Conservation (phyloP, 2,888 invertebrate genomes). For the Ommatoiulus sabulosus region DNA sequence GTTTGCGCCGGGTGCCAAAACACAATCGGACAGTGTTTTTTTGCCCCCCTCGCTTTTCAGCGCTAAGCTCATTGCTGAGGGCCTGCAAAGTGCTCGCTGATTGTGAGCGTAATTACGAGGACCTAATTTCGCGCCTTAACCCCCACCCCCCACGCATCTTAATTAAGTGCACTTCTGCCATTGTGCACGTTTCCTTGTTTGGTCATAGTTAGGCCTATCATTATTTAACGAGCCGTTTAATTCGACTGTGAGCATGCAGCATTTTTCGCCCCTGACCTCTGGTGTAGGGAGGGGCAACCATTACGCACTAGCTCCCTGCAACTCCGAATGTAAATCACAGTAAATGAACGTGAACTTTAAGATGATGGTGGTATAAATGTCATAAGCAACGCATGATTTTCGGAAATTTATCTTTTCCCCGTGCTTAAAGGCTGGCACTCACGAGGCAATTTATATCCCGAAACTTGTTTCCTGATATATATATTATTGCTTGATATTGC, state of each 20-base stretch:
- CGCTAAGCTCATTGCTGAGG: background rate
- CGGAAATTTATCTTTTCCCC: no score
- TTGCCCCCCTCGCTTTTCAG: background rate
- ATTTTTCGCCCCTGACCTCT: background rate
- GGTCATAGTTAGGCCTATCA: background rate
- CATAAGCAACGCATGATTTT: no score
- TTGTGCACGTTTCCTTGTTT: constrained; percentile 15
- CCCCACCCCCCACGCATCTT: background rate
- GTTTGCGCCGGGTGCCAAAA: background rate
- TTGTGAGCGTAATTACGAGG: constrained; percentile 27
- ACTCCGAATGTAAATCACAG: no score
- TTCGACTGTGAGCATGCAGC: background rate
- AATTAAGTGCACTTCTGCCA: background rate
- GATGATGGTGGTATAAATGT: no score
- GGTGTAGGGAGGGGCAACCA: background rate
- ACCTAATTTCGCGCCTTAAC: background rate
- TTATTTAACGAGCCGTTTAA: background rate
- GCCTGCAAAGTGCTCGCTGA: constrained; percentile 4
- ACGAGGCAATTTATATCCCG: no score
- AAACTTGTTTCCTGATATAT: no score
- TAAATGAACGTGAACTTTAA: no score
- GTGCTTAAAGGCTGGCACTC: no score
- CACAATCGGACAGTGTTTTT: background rate
- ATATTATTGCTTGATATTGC: no score
- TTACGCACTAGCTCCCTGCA: no score